Evolutionary conservation across 1,140 invertebrate species (phyloP).

Genomic region (Brachionus calyciflorus): DNA sequence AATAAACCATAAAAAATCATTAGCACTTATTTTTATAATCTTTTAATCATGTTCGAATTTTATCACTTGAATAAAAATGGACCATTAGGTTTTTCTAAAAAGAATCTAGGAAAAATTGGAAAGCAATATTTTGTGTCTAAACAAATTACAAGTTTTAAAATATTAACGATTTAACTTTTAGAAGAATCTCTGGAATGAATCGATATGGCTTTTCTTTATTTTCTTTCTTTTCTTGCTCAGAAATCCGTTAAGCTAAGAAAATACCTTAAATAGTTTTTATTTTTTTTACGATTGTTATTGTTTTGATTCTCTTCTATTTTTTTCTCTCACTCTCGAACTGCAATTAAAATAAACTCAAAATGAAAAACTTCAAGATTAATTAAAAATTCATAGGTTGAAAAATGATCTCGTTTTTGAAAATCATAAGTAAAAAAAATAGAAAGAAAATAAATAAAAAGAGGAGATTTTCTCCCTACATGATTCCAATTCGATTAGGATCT

Average conservation of each 20-base stretch:
- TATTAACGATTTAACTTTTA: too few species aligned
- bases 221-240: background rate
- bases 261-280: constrained; percentile 6
- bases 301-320: background rate
- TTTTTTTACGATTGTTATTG: constrained; percentile 14
- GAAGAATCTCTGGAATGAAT: too few species aligned
- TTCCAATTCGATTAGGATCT: constrained; percentile 27
- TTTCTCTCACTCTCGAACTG: background rate
- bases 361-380: background rate
- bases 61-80: too few species aligned
- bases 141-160: too few species aligned
- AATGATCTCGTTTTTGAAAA: background rate
- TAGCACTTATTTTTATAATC: too few species aligned
- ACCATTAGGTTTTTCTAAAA: too few species aligned
- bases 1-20: too few species aligned
- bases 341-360: background rate
- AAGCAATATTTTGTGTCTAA: too few species aligned
- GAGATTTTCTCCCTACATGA: background rate
- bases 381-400: constrained; percentile 36
- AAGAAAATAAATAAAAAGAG: background rate
- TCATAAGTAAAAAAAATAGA: background rate
- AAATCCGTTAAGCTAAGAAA: constrained; percentile 10
- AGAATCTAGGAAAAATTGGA: too few species aligned
- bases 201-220: too few species aligned
- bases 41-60: too few species aligned